Base-by-base conservation (phyloP, 2,888 invertebrate species). In the Eupithecia vulgata region DNA sequence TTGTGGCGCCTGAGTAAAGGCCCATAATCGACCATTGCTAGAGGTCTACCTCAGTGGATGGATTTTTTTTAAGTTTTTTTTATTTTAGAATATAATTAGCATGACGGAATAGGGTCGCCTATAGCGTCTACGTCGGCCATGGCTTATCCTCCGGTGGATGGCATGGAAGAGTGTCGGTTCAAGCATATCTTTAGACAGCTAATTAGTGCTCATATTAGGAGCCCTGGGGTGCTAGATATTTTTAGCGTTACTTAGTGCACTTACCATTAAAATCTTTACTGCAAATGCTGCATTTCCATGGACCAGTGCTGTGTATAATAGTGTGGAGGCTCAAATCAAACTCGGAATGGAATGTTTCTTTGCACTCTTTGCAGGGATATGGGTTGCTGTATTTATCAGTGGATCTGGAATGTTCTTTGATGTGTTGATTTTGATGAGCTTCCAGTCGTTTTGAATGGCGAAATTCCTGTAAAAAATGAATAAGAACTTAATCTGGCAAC, bases 241-340 rank as follows among this genome's bases (percentile, higher is more conserved):
- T 37, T 37, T 45, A 42, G 7, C 17, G 45, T 42, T n/a, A 7
- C n/a, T n/a, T n/a, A 45, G 17, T n/a, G 48, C 42, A 70, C 75
- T 30, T 34, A 95, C 95, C 89, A 72, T 85, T 85, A 84, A 94
- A 95, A 71, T 90, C 88, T 81, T 95, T 95, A 10, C 87, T 78
- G 77, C 95, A 95, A 76, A 90, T 84, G 48, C 85, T 88, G 80
- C 95, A 95, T 59, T 84, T 86, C 87, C 90, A 92, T 34, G 86
- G 87, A 6, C 87, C 88, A 45, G 85, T 84, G 1, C 79, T 77
- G 80, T 95, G 95, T 69, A 95, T 80, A 1, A 94, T 89, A 1
- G 85, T 82, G 80, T 95, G 95, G 59, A 95, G 83, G 40, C 86
- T 79, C 30, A 95, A 85, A 80, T 95, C 95, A 61, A 90, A 87